Base-by-base conservation (phyloP, 2,888 invertebrate genomes). In the Xanthia togata region DNA sequence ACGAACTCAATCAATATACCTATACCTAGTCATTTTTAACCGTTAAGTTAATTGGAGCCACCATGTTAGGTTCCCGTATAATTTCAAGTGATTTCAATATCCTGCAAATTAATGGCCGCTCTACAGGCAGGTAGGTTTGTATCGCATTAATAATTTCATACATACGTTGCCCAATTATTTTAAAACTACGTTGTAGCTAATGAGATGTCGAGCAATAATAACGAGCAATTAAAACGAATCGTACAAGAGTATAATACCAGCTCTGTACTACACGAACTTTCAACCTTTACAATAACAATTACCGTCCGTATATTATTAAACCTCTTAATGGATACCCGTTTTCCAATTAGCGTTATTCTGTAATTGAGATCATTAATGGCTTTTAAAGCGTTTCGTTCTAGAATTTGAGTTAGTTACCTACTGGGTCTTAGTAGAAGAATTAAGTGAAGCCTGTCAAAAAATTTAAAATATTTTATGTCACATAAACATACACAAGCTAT, bases 201-300 rank as follows among this genome's bases (percentile, higher is more conserved):
- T 88, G 85, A 87, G 81, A 88, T 83, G 73, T 83, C 76, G 79
- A 83, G 78, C 73, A 82, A 79, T 77, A 85, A 85, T 88, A 88
- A 85, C 80, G 78, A 87, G 83, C 83, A 88, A 85, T 86, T 88
- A 88, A 88, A 88, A 87, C 73, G 73, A 86, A 87, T 80, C 79
- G 71, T 78, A 80, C 78, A 70, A 75, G 74, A 78, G 77, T 60
- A 80, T 81, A 81, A 82, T 79, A 73, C 73, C 76, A 74, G 75
- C 57, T 65, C 73, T 70, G 76, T 76, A 73, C 65, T 73, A 70
- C 73, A 83, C 82, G 79, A 81, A 78, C 73, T 79, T 87, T 81
- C 78, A 78, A 84, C 78, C 77, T 76, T 41, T 79, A 87, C 79
- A 74, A 78, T 87, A 85, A 84, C 86, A 84, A 84, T 84, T 87